Evolutionary conservation across 2,888 invertebrate species (phyloP), one percentile per base, ranked within the genome.

Genomic region (Ornithoptera priamus): DNA sequence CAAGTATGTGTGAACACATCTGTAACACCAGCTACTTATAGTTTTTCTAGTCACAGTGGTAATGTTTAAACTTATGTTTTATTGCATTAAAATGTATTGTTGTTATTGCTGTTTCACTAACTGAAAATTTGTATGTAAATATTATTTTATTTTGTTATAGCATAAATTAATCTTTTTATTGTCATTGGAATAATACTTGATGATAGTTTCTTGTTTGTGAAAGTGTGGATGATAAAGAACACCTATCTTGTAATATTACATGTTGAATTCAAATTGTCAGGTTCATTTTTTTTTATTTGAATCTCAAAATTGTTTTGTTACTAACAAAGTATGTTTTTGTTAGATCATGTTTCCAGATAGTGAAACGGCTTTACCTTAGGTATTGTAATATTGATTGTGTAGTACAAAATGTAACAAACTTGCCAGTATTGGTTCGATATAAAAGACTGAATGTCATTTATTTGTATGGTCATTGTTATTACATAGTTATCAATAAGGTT

Each of bases 371-470:
- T 78, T 85, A 80, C 81, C 75, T 77, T 83, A 81, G 80, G 79
- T 79, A 83, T 85, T 81, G 81, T 76, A 78, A 85, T 62, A 81
- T 85, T 86, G 81, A 87, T 89, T 89, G 86, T 86, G 90, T 90
- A 92, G 92, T 92, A 92, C 92, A 92, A 92, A 91, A 85, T 89
- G 80, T 87, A 90, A 90, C 87, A 88, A 90, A 91, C 92, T 92
- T 92, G 92, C 92, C 92, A 92, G 92, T 92, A 92, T 92, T 92
- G 92, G 92, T 91, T 92, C 88, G 83, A 89, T 90, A 80, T 88
- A 89, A 88, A 91, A 92, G 92, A 92, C 92, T 92, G 92, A 92
- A 89, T 87, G 90, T 92, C 91, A 83, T 91, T 85, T 88, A 86
- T 86, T 79, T 84, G 81, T 87, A 84, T 86, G 83, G 75, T 76